Conservation (phyloP, 2,888 invertebrate species). For the Parnassius apollo region DNA sequence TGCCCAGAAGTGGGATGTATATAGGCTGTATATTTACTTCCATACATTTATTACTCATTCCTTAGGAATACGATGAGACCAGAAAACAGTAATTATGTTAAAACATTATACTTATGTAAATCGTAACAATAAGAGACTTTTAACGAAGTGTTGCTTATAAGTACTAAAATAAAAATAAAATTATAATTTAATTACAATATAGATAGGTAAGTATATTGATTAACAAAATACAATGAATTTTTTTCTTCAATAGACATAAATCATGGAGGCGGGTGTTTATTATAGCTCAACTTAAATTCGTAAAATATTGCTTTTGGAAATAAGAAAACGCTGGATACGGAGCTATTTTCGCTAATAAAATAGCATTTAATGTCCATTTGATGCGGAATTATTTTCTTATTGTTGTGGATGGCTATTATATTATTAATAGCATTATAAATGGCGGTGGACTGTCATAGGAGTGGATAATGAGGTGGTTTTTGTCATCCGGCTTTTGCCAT, state of each 20-base stretch:
- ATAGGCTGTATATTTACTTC: no score
- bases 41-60: no score
- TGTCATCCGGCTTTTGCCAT: constrained; percentile 62
- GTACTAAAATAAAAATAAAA: no score
- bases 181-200: no score
- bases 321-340: constrained; percentile 46
- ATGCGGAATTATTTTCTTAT: constrained; percentile 62
- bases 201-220: no score
- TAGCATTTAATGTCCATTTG: constrained; percentile 70
- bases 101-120: no score
- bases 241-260: neutral
- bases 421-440: constrained; percentile 79
- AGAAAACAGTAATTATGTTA: no score
- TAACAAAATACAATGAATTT: neutral
- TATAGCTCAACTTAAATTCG: constrained; percentile 49
- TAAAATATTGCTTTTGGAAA: constrained; percentile 56
- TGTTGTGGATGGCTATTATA: constrained; percentile 56
- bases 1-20: no score
- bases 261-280: constrained; percentile 43
- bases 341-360: constrained; percentile 62
- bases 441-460: constrained; percentile 61
- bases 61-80: no score
- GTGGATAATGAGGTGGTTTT: constrained; percentile 64
- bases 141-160: no score
- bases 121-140: no score